phyloP scores from a whole-genome alignment of 2,888 invertebrate genomes.

The Microchrysa polita region DNA sequence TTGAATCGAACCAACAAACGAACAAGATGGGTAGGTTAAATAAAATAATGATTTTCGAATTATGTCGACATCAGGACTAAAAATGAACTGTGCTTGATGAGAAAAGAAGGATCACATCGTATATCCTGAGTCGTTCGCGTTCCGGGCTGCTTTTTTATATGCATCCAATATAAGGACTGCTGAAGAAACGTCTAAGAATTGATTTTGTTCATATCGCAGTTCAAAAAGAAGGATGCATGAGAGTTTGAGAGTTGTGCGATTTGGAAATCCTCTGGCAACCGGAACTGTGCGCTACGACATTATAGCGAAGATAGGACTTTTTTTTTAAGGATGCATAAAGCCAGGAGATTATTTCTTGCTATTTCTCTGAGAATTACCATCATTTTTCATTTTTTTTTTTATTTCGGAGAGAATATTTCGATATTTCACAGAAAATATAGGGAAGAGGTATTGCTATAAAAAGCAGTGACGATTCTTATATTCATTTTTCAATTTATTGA shows the following conservation, averaged over 20 bases:
- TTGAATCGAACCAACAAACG: too few species aligned
- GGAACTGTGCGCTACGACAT: slow-evolving; percentile 15
- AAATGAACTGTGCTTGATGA: neutral
- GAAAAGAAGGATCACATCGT: slow-evolving; percentile 7
- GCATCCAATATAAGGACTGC: too few species aligned
- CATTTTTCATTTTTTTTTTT: too few species aligned
- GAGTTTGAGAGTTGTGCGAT: slow-evolving; percentile 21
- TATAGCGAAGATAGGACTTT: neutral
- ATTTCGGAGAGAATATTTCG: too few species aligned
- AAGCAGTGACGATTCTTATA: too few species aligned
- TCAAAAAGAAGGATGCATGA: neutral
- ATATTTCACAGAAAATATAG: too few species aligned
- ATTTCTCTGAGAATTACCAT: neutral
- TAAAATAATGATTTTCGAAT: slow-evolving; percentile 35
- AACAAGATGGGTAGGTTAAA: neutral
- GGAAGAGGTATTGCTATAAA: too few species aligned
- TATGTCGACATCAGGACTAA: slow-evolving; percentile 16
- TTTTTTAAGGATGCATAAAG: neutral
- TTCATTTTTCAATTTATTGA: too few species aligned
- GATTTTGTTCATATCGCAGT: slow-evolving; percentile 24
- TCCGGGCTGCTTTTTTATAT: too few species aligned
- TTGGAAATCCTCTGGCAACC: slow-evolving; percentile 29
- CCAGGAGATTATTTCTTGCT: neutral
- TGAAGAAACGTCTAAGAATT: slow-evolving; percentile 3
- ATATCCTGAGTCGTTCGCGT: neutral